These are phyloP conservation scores for Gavia stellata DNA, from an alignment of 2,113 vertebrate genomes.

Conservation along the genomic window DNA sequence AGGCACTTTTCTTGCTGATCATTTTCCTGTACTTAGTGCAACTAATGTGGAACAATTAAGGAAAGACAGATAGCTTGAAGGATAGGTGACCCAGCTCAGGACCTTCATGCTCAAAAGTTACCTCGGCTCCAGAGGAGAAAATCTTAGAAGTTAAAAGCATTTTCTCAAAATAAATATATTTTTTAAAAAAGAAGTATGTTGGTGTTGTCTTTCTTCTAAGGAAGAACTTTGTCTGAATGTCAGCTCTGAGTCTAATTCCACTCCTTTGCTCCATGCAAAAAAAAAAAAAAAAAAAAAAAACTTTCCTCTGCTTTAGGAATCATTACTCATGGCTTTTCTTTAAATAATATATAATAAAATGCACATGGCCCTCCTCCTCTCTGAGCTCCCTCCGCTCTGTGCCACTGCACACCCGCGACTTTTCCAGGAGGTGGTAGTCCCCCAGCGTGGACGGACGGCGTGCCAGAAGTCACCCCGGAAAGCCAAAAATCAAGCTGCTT, in stretches of 20 bases:
- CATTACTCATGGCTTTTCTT: background rate
- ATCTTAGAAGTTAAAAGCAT: background rate
- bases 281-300: background rate
- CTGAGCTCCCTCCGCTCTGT: background rate
- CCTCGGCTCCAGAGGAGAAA: background rate
- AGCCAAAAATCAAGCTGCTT: background rate
- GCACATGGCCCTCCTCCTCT: background rate
- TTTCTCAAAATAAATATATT: background rate
- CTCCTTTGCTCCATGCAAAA: background rate
- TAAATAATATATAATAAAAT: background rate
- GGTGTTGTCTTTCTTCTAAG: background rate
- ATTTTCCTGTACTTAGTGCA: background rate
- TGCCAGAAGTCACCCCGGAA: background rate
- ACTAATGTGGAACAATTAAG: background rate
- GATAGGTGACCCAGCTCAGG: background rate
- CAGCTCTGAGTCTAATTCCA: background rate
- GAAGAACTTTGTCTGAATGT: background rate
- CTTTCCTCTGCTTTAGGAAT: background rate
- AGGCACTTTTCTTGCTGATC: background rate
- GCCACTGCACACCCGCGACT: background rate
- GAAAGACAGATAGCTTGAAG: background rate
- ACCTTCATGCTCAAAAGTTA: background rate
- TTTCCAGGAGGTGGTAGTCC: background rate
- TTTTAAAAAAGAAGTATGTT: fast-evolving
- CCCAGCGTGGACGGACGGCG: fast-evolving